A percentile compares a stretch with the other conserved stretches of the same genome.
Conservation (phyloP, 2,888 invertebrate genomes). For the Melieria picta region DNA sequence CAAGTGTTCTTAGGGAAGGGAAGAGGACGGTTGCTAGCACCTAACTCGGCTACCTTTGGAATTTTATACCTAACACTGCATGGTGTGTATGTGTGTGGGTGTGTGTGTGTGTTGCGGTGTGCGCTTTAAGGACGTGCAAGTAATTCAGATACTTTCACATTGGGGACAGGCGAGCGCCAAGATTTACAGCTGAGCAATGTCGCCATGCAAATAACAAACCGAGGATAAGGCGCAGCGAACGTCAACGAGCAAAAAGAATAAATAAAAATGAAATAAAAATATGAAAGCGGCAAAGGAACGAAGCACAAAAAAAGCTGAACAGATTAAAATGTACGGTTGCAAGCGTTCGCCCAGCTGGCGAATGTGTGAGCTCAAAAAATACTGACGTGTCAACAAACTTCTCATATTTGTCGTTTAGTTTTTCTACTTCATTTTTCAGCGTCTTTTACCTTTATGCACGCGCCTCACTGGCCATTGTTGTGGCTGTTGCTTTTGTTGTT, state of each 20-base stretch:
- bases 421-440: background rate
- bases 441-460: too few relatives aligned
- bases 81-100: conserved; percentile 14
- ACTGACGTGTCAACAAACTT: conserved; percentile 31
- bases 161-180: too few relatives aligned
- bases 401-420: conserved; percentile 9
- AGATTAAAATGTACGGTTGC: background rate
- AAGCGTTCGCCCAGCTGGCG: background rate
- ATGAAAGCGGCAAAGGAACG: conserved; percentile 19
- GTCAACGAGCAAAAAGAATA: background rate
- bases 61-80: background rate
- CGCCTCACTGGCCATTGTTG: too few relatives aligned
- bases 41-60: conserved; percentile 13
- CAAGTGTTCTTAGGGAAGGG: conserved; percentile 13
- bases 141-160: conserved; percentile 13
- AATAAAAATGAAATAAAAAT: conserved; percentile 19
- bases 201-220: background rate
- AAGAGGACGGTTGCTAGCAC: conserved; percentile 24
- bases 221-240: conserved; percentile 4
- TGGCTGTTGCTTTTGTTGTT: background rate
- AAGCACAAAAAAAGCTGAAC: conserved; percentile 8
- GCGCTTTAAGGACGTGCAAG: conserved; percentile 8
- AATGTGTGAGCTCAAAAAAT: conserved; percentile 14
- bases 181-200: too few relatives aligned
- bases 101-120: conserved; percentile 9